A percentile compares a stretch with the other conserved stretches of the same genome.
Evolutionary conservation across 2,888 invertebrate genomes (phyloP).

Genomic region (Dynastes maya): DNA sequence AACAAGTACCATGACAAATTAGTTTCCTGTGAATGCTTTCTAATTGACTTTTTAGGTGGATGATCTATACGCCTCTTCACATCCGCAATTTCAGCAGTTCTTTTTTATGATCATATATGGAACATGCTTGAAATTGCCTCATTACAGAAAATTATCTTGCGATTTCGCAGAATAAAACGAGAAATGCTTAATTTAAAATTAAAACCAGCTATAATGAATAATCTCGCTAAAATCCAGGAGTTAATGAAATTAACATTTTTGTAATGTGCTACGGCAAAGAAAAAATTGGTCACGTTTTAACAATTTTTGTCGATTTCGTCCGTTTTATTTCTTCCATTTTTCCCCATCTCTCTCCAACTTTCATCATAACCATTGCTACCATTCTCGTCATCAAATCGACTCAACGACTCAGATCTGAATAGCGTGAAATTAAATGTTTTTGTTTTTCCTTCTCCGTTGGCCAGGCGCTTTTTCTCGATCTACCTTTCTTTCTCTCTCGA

Average conservation of each 20-base stretch:
- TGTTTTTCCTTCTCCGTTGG: slow-evolving; percentile 29
- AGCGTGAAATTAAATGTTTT: slow-evolving; percentile 46
- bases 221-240: slow-evolving; percentile 30
- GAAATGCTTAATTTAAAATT: neutral
- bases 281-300: slow-evolving; percentile 39
- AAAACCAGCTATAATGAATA: slow-evolving; percentile 2
- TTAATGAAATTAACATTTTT: slow-evolving; percentile 35
- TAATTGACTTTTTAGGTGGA: too few relatives aligned
- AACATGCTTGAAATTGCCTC: too few relatives aligned
- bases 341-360: neutral
- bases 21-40: too few relatives aligned
- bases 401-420: slow-evolving; percentile 37
- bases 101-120: too few relatives aligned
- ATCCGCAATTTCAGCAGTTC: too few relatives aligned
- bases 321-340: neutral
- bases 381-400: slow-evolving; percentile 19
- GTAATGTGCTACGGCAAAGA: slow-evolving; percentile 2
- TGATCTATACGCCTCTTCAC: too few relatives aligned
- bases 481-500: neutral
- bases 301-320: slow-evolving; percentile 21
- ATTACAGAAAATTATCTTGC: too few relatives aligned
- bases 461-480: slow-evolving; percentile 14
- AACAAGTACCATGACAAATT: too few relatives aligned
- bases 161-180: neutral
- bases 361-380: neutral